Evolutionary conservation across 2,113 vertebrate species (phyloP), one percentile per base, ranked within the genome.

Genomic region (Psittacus erithacus): DNA sequence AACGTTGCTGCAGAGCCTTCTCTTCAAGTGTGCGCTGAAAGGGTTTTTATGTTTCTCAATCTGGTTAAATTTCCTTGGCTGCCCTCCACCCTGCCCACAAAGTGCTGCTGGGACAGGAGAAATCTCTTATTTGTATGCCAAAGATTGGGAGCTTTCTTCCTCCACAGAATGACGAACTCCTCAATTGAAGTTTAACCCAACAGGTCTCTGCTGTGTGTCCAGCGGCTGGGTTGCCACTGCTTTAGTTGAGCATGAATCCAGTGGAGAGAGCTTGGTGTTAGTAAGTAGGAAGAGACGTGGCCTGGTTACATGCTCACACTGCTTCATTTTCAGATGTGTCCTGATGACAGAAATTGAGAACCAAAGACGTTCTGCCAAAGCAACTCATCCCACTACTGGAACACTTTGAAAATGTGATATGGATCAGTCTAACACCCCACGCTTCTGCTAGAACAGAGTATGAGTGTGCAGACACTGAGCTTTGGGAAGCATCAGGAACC

Each of bases 391-490:
- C 75, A 35, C 92, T 91, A 86, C 44, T 41, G 47, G 19, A 91
- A 62, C 74, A 29, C 77, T 96, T 80, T 92, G 83, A 93, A 88
- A 93, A 39, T 2, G 35, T 59, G 88, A 88, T 82, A 86, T 0
- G 11, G 82, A 86, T 86, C 88, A 77, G 85, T 19, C 47, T 38
- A 55, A 47, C 88, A 90, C n/a, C 76, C 50, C 49, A 17, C n/a
- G 50, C 86, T 47, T 82, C 88, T 86, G 68, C 76, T 76, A 76
- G 80, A 49, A 69, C 22, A 35, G 15, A 79, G 8, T 2, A 2
- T 28, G 20, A 78, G 76, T 6, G 39, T 96, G 90, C 90, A 87
- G 93, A 68, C 95, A 57, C 57, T 64, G 88, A 81, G 50, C 52
- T 92, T 35, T 16, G 70, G 86, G 87, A n/a, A 90, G 89, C 78